Base-by-base conservation (phyloP, 2,888 invertebrate genomes). In the Hypselothyrea guttata region DNA sequence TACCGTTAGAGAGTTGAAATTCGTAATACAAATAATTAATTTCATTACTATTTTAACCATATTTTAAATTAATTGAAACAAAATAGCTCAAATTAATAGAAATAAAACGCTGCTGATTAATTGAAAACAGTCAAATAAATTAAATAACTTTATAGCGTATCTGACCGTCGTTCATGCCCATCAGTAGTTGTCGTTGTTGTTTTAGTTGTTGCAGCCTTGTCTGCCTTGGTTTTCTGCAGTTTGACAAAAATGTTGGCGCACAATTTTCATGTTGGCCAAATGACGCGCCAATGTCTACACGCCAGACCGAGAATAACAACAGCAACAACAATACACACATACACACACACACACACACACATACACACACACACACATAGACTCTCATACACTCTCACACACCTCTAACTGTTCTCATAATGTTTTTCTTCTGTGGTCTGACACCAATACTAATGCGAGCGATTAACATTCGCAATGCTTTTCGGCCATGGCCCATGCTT, bases 371-470 rank as follows among this genome's bases (percentile, higher is more conserved):
- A 12, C 35, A 11, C 40, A 30, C 15, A 16, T 33, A 11, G 42
- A 59, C 46, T 48, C 45, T 55, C 44, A 51, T 31, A 34, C 31
- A 47, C 18, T 31, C 15, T 35, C 31, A 48, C 4, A 48, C 9
- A 30, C 12, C n/a, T n/a, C n/a, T n/a, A n/a, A 12, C 35, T 9
- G 35, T 22, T 12, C 33, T 48, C 57, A 59, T 58, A 41, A 22
- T 40, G 62, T 45, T 67, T 46, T 35, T 51, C 54, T 71, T 45
- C 64, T 56, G 63, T 54, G 61, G 63, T 75, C 82, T 81, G 77
- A 81, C 77, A 84, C 79, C 81, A 77, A 79, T 79, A 75, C 79
- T 68, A 79, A 84, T 83, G 84, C 77, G 41, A 59, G 63, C 84
- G 84, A 79, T 83, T 84, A 84, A 79, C 77, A 81, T 75, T 83